These are phyloP conservation scores for Stenotaenia linearis DNA, from an alignment of 2,888 invertebrate genomes.

Conservation along the genomic window DNA sequence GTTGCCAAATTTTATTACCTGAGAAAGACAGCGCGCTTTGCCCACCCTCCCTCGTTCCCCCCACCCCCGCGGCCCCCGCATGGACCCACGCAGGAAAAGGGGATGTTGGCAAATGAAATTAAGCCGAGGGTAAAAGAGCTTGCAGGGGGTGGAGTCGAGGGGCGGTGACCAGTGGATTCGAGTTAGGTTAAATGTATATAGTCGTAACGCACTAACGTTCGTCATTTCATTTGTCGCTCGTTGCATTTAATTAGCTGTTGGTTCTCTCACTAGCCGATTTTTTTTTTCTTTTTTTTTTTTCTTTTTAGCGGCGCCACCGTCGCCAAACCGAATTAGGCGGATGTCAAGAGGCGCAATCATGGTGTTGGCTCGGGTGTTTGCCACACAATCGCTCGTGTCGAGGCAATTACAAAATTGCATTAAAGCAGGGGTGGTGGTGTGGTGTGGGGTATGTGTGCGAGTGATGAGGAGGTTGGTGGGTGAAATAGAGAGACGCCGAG, in stretches of 20 bases:
- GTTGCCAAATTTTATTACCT: conserved; percentile 32
- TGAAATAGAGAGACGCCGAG: neutral
- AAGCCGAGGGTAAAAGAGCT: neutral
- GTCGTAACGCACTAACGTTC: neutral
- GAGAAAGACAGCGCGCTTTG: neutral
- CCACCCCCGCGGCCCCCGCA: neutral
- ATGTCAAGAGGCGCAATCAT: conserved; percentile 19
- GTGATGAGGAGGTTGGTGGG: neutral
- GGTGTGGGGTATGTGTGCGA: neutral
- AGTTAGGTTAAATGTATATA: neutral
- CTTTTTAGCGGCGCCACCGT: neutral
- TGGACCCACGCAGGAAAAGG: neutral
- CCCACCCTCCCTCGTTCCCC: neutral
- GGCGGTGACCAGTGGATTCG: conserved; percentile 2
- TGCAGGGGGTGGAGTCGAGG: neutral
- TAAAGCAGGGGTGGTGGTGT: conserved; percentile 28
- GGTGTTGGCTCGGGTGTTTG: conserved; percentile 19
- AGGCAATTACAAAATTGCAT: conserved; percentile 38
- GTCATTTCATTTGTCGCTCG: conserved; percentile 15
- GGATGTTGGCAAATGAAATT: neutral
- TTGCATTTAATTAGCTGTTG: conserved; percentile 15
- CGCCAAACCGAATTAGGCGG: conserved; percentile 19
- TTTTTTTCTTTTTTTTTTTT: no score
- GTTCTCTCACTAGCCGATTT: neutral
- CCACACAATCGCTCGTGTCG: conserved; percentile 34